Base-by-base conservation (phyloP, 2,113 vertebrate genomes). In the Cinclus mexicanus region DNA sequence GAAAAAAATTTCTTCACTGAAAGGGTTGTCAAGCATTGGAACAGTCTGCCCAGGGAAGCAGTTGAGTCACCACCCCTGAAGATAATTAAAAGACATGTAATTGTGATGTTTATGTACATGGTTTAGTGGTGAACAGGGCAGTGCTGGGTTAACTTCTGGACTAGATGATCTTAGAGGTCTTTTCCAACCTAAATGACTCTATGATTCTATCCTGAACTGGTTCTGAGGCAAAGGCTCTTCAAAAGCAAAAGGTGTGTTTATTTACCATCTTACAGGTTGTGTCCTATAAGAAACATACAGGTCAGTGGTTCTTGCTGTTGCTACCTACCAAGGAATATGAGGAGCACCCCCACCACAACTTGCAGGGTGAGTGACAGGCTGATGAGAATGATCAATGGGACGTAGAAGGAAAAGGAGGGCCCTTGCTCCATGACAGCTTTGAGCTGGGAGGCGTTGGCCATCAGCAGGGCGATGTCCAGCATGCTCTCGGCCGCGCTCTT, bases 381-480 rank as follows among this genome's bases (percentile, higher is more conserved):
- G 94, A 99, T 99, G 77, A 99, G 98, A 16, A 97, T 15, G 41
- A 99, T 98, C 19, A 99, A 97, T 0, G 98, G 98, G 13, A 96
- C 6, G 10, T 98, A 99, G 97, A 99, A 99, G 93, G 82, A 93
- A 59, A 98, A 99, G 7, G 61, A 33, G 1, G 98, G 93, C 25
- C 99, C 99, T 88, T 99, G 98, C 56, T 98, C 98, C 77, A 99
- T 77, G 55, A 99, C 98, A 0, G 99, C 99, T 93, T 99, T 99
- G 92, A 99, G 98, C 97, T 99, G 99, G 8, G 99, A 99, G 1
- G 99, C 99, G 1, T 99, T 99, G 56, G 99, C 99, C 99, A 99
- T 99, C 68, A 99, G 98, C 74, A 99, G 97, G 3, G 99, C 99
- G 11, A 99, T 97, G 86, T 99, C 99, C 98, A 99, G 96, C 99